These are phyloP conservation scores for Hirtodrosophila histrioides DNA, from an alignment of 2,888 invertebrate species.

Conservation along the genomic window DNA sequence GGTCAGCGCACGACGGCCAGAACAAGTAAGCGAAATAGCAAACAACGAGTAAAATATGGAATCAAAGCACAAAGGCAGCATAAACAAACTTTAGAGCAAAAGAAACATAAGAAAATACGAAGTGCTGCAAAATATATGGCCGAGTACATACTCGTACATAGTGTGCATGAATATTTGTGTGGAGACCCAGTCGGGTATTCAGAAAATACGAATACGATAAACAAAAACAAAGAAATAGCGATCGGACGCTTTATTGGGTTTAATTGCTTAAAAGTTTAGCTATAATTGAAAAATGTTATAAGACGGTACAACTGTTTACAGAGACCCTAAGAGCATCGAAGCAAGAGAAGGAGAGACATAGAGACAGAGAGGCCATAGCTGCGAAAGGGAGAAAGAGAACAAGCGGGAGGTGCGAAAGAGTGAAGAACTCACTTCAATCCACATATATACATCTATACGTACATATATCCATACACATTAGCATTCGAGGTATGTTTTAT, in stretches of 20 bases:
- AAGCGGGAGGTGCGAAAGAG: not conserved
- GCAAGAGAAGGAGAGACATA: not conserved
- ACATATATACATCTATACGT: not conserved
- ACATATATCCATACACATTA: not conserved
- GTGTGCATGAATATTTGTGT: slow-evolving; percentile 3
- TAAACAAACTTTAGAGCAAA: slow-evolving; percentile 12
- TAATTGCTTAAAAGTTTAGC: slow-evolving; percentile 33
- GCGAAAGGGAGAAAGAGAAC: not conserved
- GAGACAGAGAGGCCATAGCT: not conserved
- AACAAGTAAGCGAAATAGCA: slow-evolving; percentile 11
- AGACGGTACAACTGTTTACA: no score
- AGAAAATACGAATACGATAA: slow-evolving; percentile 9
- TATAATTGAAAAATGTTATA: slow-evolving; percentile 13
- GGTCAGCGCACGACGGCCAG: slow-evolving; percentile 39
- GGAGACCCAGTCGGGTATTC: slow-evolving; percentile 1
- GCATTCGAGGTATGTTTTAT: slow-evolving; percentile 15
- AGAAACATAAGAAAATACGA: slow-evolving; percentile 24
- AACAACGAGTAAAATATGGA: slow-evolving; percentile 14
- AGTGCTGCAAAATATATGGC: slow-evolving; percentile 22
- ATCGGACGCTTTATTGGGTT: slow-evolving; percentile 42
- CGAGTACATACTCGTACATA: not conserved
- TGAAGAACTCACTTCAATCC: not conserved
- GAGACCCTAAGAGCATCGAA: no score
- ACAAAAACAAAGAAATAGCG: slow-evolving; percentile 12
- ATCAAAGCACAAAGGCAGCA: slow-evolving; percentile 22